phyloP scores from a whole-genome alignment of 2,113 vertebrate species.

The Otolemur garnettii region DNA sequence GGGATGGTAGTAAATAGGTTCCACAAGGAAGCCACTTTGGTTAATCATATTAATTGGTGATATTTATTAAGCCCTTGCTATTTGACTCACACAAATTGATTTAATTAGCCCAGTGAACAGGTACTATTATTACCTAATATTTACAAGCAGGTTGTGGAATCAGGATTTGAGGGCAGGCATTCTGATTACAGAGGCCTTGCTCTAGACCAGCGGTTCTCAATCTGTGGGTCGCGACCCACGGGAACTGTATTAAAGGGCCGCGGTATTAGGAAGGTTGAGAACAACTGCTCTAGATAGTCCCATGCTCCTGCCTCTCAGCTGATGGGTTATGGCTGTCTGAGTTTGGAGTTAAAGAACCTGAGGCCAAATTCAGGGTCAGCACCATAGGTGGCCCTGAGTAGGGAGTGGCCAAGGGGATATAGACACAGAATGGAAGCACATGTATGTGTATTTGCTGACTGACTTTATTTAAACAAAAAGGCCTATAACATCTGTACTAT shows the following conservation, averaged over 20 bases:
- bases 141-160: background rate
- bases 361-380: background rate
- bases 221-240: no score
- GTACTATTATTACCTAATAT: background rate
- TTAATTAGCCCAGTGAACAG: background rate
- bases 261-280: no score
- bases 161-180: no score
- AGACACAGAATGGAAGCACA: background rate
- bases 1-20: background rate
- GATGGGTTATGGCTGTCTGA: background rate
- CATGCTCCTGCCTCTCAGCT: background rate
- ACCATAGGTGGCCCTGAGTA: background rate
- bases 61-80: background rate
- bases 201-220: no score
- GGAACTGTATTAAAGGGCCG: no score
- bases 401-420: background rate
- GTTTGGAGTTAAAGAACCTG: background rate
- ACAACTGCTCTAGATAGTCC: background rate
- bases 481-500: background rate
- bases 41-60: background rate
- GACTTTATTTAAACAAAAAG: slow-evolving; percentile 1
- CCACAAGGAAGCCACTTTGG: background rate
- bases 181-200: no score
- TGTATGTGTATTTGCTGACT: background rate
- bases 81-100: background rate